Evolutionary conservation across 2,113 vertebrate species (phyloP).

Genomic region (Bufo bufo): DNA sequence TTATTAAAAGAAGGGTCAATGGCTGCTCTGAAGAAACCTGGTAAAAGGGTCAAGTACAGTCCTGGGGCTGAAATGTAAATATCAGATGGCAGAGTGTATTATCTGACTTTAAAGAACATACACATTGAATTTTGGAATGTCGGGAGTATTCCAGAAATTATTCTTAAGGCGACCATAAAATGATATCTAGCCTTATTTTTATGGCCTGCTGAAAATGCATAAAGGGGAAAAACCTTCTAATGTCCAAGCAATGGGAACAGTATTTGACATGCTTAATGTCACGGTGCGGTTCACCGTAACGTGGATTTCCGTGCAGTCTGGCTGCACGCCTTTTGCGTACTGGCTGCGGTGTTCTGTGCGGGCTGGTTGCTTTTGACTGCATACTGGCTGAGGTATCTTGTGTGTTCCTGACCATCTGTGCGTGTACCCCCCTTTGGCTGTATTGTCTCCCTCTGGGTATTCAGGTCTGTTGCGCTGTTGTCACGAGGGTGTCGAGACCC

Average conservation of each 20-base stretch:
- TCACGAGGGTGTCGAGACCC: too few species aligned
- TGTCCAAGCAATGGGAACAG: not conserved
- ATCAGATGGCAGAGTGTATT: conserved; percentile 37
- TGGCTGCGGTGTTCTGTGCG: too few species aligned
- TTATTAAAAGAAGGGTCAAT: conserved; percentile 30
- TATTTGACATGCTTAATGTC: not conserved
- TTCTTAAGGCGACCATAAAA: not conserved
- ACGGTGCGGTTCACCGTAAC: too few species aligned
- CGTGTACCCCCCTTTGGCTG: too few species aligned
- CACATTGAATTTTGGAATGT: not conserved
- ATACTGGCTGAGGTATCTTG: too few species aligned
- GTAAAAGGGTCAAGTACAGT: conserved; percentile 28
- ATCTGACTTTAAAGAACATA: conserved; percentile 15
- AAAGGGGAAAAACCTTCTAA: not conserved
- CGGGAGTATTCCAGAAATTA: not conserved
- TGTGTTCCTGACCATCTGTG: too few species aligned
- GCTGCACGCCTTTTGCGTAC: too few species aligned
- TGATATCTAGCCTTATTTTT: not conserved
- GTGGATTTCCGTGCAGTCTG: too few species aligned
- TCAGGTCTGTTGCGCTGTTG: too few species aligned
- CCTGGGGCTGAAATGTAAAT: conserved; percentile 41
- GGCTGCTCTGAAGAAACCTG: not conserved
- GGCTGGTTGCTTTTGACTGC: too few species aligned
- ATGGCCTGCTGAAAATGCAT: not conserved
- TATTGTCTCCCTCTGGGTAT: too few species aligned